phyloP scores from a whole-genome alignment of 2,113 vertebrate genomes.

The Oxyruncus cristatus region DNA sequence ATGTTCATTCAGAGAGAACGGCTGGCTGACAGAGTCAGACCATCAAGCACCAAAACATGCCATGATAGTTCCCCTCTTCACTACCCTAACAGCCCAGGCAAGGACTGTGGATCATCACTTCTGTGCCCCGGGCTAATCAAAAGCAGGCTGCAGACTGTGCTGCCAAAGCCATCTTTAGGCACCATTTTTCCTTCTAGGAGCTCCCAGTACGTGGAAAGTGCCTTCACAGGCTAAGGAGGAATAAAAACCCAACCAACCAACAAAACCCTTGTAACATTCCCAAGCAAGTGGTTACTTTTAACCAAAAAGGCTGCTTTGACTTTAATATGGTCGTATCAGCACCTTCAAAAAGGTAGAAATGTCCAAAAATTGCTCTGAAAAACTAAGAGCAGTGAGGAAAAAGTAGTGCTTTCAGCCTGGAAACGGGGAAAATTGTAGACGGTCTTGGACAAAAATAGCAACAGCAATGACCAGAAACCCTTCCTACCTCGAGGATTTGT shows the following conservation, averaged over 20 bases:
- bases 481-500: conserved; percentile 90
- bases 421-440: neutral
- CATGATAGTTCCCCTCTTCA: neutral
- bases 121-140: neutral
- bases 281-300: neutral
- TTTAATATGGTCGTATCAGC: neutral
- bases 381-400: neutral
- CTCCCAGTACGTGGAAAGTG: neutral
- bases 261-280: neutral
- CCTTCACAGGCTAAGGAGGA: neutral
- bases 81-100: neutral
- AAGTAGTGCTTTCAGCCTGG: neutral
- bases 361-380: neutral
- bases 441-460: conserved; percentile 31
- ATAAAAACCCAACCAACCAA: neutral
- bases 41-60: neutral
- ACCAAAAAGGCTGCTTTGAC: neutral
- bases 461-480: conserved; percentile 40
- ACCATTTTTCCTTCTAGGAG: neutral
- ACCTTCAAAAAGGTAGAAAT: neutral
- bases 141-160: neutral
- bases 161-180: neutral
- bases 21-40: neutral
- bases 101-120: neutral
- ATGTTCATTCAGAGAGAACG: neutral